Conservation (phyloP, 53 echinoderm and acorn worm genomes). For the Temnopleurus reevesii region DNA sequence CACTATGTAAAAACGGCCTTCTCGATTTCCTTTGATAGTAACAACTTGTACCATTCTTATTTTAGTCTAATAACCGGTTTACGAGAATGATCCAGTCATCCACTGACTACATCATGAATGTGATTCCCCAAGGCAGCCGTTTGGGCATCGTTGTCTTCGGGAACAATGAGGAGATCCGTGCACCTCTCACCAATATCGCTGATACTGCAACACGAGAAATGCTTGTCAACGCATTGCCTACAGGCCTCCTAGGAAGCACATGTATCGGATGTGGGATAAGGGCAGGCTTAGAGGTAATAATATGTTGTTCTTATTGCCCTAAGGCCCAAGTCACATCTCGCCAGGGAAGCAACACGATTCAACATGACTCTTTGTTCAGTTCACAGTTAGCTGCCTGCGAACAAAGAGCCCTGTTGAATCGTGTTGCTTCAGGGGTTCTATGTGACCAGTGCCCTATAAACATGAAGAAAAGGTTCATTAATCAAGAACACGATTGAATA, state of each 20-base stretch:
- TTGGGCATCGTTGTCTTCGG: slow-evolving; percentile 5
- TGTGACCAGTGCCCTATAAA: too few relatives aligned
- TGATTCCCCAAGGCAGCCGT: background rate
- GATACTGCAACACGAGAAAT: background rate
- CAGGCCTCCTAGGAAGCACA: background rate
- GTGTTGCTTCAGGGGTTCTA: background rate
- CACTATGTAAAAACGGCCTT: background rate
- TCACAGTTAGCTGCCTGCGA: background rate
- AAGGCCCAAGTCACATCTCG: too few relatives aligned
- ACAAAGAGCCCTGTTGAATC: background rate
- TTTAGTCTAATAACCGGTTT: background rate
- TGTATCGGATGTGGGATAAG: slow-evolving; percentile 38
- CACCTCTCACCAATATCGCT: background rate
- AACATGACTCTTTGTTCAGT: background rate
- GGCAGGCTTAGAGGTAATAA: background rate
- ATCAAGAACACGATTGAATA: too few relatives aligned
- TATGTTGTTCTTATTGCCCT: background rate
- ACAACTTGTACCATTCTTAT: background rate
- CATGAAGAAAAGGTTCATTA: too few relatives aligned
- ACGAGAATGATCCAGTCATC: slow-evolving; percentile 10
- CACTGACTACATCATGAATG: background rate
- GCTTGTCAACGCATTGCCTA: background rate
- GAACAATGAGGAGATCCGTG: background rate
- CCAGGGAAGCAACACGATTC: too few relatives aligned
- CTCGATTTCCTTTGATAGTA: background rate